Percentiles rank a stretch among this genome's conserved stretches.
These are phyloP conservation scores for Aporophyla nigra DNA, from an alignment of 2,888 invertebrate genomes.

Conservation along the genomic window DNA sequence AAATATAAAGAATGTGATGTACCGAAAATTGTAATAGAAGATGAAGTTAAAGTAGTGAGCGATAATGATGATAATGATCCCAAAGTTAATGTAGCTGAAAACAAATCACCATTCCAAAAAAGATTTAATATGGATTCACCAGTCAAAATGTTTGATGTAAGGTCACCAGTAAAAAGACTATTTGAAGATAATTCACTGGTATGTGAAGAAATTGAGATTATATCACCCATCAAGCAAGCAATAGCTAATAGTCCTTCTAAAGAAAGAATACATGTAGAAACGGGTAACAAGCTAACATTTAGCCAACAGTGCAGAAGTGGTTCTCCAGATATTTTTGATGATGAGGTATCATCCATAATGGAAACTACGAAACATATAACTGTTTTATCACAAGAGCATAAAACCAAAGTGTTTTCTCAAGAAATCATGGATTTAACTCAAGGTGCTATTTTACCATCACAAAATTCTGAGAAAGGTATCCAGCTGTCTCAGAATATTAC, in stretches of 20 bases:
- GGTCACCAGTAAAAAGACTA: conserved; percentile 23
- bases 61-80: not conserved
- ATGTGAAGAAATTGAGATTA: conserved; percentile 31
- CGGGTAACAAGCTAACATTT: conserved; percentile 29
- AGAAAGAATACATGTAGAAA: conserved; percentile 30
- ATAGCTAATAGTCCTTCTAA: conserved; percentile 1
- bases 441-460: conserved; percentile 65
- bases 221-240: conserved; percentile 22
- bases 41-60: conserved; percentile 1
- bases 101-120: conserved; percentile 19
- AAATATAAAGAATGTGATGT: conserved; percentile 4
- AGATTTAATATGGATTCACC: conserved; percentile 9
- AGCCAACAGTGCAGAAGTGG: conserved; percentile 74
- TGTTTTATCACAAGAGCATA: conserved; percentile 54
- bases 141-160: not conserved
- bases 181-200: conserved; percentile 4
- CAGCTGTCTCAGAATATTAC: conserved; percentile 71
- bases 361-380: conserved; percentile 44
- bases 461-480: conserved; percentile 54
- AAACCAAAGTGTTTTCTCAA: conserved; percentile 58
- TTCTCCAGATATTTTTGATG: conserved; percentile 89
- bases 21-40: conserved; percentile 25
- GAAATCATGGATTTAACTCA: conserved; percentile 79
- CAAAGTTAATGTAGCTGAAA: not conserved
- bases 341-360: conserved; percentile 76